Evolutionary conservation across 2,113 vertebrate genomes (phyloP).

Genomic region (Dasyprocta punctata): DNA sequence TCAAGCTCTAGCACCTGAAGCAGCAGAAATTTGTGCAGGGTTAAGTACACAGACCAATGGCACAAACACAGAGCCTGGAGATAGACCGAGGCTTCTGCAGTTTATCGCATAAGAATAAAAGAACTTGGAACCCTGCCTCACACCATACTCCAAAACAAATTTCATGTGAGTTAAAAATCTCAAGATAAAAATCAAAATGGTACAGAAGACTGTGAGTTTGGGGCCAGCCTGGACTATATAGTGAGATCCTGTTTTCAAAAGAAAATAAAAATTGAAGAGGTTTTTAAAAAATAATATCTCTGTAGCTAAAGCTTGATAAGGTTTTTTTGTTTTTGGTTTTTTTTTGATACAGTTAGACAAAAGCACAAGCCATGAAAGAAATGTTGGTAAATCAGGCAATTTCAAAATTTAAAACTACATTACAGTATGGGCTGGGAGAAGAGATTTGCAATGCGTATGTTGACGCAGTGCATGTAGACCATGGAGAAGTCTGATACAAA

Average conservation of each 20-base stretch:
- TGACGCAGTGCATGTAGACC: background rate
- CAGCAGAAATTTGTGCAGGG: rapidly evolving
- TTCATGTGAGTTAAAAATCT: background rate
- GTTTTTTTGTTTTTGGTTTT: background rate
- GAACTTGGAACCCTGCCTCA: background rate
- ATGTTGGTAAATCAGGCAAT: background rate
- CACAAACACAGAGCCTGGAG: background rate
- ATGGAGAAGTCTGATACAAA: background rate
- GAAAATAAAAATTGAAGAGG: background rate
- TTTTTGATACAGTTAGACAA: background rate
- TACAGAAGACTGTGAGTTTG: background rate
- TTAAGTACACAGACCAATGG: background rate
- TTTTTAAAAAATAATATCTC: conserved; percentile 2
- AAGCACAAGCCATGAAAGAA: background rate
- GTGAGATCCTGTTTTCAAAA: background rate
- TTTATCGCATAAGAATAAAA: background rate
- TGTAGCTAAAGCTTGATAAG: background rate
- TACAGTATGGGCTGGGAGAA: background rate
- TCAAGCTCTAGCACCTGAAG: background rate
- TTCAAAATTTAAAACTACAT: background rate
- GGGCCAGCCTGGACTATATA: background rate
- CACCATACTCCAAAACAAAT: background rate
- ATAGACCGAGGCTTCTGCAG: rapidly evolving
- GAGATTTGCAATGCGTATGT: background rate
- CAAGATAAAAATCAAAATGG: background rate